Conservation (phyloP, 2,113 vertebrate species). For the Phalacrocorax aristotelis region DNA sequence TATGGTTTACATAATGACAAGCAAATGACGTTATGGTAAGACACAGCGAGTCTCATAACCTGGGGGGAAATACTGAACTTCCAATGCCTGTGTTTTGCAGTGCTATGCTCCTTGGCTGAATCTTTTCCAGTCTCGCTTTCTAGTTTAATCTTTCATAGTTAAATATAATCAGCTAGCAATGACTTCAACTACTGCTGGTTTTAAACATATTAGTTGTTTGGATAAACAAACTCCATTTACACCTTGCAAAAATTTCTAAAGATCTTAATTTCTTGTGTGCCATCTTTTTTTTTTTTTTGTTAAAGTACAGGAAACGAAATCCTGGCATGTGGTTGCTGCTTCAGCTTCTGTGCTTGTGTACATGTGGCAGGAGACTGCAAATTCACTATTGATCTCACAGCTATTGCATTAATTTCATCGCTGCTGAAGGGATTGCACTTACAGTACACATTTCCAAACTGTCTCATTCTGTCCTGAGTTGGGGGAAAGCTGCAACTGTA, state of each 20-base stretch:
- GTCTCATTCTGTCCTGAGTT: background rate
- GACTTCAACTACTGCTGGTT: background rate
- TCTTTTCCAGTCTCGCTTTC: background rate
- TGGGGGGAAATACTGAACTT: background rate
- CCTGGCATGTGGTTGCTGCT: background rate
- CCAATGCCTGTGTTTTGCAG: background rate
- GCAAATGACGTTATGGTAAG: background rate
- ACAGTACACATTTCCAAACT: background rate
- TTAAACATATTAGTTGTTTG: background rate
- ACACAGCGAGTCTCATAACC: background rate
- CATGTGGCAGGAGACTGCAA: background rate
- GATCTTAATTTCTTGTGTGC: background rate
- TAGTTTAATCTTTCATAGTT: background rate
- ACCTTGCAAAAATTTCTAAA: background rate
- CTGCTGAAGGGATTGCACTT: background rate
- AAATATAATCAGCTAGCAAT: background rate
- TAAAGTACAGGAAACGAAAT: background rate
- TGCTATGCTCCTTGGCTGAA: background rate
- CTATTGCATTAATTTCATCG: rapidly evolving
- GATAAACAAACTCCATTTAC: background rate
- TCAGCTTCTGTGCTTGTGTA: background rate
- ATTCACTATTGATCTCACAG: background rate
- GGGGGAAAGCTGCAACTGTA: background rate
- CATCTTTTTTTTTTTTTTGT: background rate
- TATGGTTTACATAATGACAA: background rate